These are phyloP conservation scores for Gila robusta DNA, from an alignment of 2,797 vertebrate species.

Conservation along the genomic window DNA sequence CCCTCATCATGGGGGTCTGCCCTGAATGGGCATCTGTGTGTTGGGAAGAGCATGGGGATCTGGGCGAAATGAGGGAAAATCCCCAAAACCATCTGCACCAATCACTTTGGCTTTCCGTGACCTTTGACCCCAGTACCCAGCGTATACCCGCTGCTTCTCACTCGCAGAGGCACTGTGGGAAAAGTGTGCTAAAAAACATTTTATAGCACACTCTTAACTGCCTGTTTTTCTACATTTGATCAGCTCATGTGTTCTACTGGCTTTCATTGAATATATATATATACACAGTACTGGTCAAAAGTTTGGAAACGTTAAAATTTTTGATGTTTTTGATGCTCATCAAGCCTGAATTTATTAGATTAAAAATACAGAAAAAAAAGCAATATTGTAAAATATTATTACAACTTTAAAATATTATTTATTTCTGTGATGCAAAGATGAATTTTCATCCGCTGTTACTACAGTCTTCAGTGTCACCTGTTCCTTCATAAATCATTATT, in stretches of 20 bases:
- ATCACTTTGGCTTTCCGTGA: constrained; percentile 21
- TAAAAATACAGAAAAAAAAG: too few relatives aligned
- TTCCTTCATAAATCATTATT: too few relatives aligned
- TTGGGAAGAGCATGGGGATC: constrained; percentile 49
- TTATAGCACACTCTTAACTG: background rate
- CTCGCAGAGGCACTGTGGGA: background rate
- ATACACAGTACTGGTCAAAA: background rate
- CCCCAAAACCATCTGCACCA: constrained; percentile 39
- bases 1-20: constrained; percentile 42
- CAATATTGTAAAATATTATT: too few relatives aligned
- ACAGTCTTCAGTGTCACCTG: too few relatives aligned
- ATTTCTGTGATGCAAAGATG: too few relatives aligned
- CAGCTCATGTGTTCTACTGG: background rate
- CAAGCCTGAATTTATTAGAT: too few relatives aligned
- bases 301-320: too few relatives aligned
- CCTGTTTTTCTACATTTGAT: background rate
- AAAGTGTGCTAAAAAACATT: background rate
- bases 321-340: too few relatives aligned
- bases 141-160: background rate
- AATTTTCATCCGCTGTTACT: too few relatives aligned
- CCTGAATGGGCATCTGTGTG: constrained; percentile 53
- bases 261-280: background rate
- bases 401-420: too few relatives aligned
- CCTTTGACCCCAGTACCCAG: constrained; percentile 29
- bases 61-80: constrained; percentile 39